Conservation (phyloP, 2,113 vertebrate species). For the Psilopsiagon aymara region DNA sequence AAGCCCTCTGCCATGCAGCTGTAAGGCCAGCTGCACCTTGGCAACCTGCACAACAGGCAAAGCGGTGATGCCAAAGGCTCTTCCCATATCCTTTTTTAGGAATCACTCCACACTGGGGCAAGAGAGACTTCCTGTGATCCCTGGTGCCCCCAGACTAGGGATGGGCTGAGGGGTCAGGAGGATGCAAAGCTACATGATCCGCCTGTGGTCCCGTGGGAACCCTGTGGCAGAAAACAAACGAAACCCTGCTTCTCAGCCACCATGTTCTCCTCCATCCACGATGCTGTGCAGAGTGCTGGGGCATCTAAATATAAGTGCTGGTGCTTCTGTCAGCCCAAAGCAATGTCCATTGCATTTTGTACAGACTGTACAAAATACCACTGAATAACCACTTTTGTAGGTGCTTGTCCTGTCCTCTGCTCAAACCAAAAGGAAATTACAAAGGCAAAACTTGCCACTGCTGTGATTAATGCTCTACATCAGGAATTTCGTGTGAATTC, state of each 20-base stretch:
- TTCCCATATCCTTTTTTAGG: background rate
- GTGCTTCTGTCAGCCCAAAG: background rate
- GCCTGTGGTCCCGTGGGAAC: background rate
- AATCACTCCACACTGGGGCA: background rate
- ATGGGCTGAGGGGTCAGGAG: background rate
- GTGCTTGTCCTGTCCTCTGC: background rate
- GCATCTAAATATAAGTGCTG: background rate
- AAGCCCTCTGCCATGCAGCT: background rate
- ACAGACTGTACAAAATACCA: background rate
- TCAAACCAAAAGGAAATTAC: background rate
- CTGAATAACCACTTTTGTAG: background rate
- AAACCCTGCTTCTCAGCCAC: background rate
- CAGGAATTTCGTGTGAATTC: background rate
- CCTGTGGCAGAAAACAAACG: background rate
- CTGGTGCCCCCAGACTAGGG: too few species aligned
- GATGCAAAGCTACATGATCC: background rate
- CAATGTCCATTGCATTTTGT: background rate
- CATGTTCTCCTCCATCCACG: fast-evolving
- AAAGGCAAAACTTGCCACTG: background rate
- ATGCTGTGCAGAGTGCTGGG: background rate
- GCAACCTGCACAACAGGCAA: fast-evolving
- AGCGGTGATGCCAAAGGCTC: background rate
- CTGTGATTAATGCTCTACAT: fast-evolving
- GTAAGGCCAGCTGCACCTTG: fast-evolving
- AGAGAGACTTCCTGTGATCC: background rate